A percentile compares a stretch with the other conserved stretches of the same genome.
Conservation (phyloP, 2,888 invertebrate species). For the Apodemia hepburni region DNA sequence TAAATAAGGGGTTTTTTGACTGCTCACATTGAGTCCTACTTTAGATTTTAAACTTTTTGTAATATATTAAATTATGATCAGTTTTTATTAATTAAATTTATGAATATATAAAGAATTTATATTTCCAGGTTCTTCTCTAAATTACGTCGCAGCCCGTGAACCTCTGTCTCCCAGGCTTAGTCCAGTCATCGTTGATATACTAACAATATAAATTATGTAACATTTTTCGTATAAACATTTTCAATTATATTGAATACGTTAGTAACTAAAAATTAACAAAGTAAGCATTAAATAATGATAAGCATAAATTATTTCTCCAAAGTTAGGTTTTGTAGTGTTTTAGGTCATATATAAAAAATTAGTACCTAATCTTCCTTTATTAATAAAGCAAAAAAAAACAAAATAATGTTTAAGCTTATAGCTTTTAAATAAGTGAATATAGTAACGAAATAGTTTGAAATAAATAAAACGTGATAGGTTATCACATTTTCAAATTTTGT, state of each 20-base stretch:
- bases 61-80: background rate
- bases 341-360: background rate
- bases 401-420: too few relatives aligned
- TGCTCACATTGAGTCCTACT: too few relatives aligned
- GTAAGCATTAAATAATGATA: background rate
- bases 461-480: too few relatives aligned
- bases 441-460: too few relatives aligned
- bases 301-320: background rate
- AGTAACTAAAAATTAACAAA: background rate
- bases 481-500: too few relatives aligned
- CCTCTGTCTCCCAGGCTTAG: conserved; percentile 20
- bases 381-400: too few relatives aligned
- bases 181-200: conserved; percentile 21
- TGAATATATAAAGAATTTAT: background rate
- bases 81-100: too few relatives aligned
- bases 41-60: too few relatives aligned
- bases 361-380: background rate
- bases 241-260: conserved; percentile 12
- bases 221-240: conserved; percentile 5
- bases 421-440: too few relatives aligned
- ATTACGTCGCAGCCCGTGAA: conserved; percentile 65
- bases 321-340: background rate
- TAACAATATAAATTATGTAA: conserved; percentile 19
- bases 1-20: too few relatives aligned
- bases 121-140: conserved; percentile 69